Conservation (phyloP, 1,140 invertebrate species). For the Campoletis sonorensis region DNA sequence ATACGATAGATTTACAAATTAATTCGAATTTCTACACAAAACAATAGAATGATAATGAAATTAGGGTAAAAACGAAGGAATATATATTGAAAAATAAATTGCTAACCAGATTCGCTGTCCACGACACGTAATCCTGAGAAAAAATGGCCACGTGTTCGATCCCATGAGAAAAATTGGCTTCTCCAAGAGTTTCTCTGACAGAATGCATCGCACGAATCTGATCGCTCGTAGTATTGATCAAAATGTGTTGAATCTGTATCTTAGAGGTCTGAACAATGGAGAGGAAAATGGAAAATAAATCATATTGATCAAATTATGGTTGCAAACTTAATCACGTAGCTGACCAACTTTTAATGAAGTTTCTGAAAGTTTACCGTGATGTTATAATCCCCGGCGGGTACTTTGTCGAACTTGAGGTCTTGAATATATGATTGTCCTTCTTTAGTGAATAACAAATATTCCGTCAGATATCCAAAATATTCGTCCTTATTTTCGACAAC, state of each 20-base stretch:
- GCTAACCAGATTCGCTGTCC: constrained; percentile 70
- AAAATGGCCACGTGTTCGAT: constrained; percentile 65
- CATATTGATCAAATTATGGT: neutral
- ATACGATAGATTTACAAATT: no score
- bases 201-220: constrained; percentile 70
- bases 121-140: constrained; percentile 69
- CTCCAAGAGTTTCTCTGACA: constrained; percentile 62
- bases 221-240: constrained; percentile 66
- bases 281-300: neutral
- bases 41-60: no score
- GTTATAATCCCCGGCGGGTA: constrained; percentile 71
- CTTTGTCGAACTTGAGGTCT: constrained; percentile 70
- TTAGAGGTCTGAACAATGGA: constrained; percentile 64
- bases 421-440: constrained; percentile 72
- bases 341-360: neutral
- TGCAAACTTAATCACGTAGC: neutral
- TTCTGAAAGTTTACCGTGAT: constrained; percentile 67
- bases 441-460: constrained; percentile 70
- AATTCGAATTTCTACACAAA: no score
- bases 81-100: neutral
- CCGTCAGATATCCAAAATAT: constrained; percentile 69
- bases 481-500: constrained; percentile 67
- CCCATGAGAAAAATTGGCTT: constrained; percentile 64
- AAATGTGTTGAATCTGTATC: constrained; percentile 71
- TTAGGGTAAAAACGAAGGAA: no score